Evolutionary conservation across 2,113 vertebrate species (phyloP), one percentile per base, ranked within the genome.

Genomic region (Neotoma lepida): DNA sequence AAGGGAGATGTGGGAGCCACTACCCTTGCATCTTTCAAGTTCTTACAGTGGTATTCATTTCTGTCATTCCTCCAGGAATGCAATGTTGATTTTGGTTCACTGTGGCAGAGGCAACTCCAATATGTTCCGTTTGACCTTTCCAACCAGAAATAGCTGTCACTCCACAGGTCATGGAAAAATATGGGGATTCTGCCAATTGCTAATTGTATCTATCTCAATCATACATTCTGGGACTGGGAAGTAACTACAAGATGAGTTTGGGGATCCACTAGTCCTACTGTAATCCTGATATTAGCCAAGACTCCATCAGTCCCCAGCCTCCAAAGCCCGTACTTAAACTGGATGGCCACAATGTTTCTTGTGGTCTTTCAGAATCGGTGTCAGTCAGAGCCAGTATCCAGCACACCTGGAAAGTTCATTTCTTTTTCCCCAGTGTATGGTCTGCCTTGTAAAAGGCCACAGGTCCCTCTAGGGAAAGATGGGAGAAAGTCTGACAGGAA

Each of bases 21-120:
- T 6, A 66, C 15, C 66, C 33, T 6, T 51, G 13, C 15, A 9
- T 12, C 8, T 2, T 74, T 51, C 28, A 17, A 0, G 3, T 9
- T 20, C 46, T 51, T 10, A 78, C 1, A 18, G 76, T 35, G 46
- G 30, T 17, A 49, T 28, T 78, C 9, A 33, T 35, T 51, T 78
- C 76, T 78, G 30, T 35, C 46, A 35, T 35, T 78, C 9, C 46
- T 51, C 33, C 76, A 54, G 8, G 46, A 46, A 10, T 78, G 18
- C 30, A 78, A 14, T 18, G 8, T 49, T 17, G 44, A 17, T 9
- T 77, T 44, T 33, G 30, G 74, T 33, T 49, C 74, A 20, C 74
- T 51, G 22, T 35, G 74, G 15, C 28, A 33, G 46, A 77, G 15
- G 15, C 49, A 9, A 51, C 30, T 77, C 28, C 28, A 49, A 8